A percentile compares a stretch with the other conserved stretches of the same genome.
phyloP scores from a whole-genome alignment of 2,888 invertebrate species.

The Carabus problematicus region DNA sequence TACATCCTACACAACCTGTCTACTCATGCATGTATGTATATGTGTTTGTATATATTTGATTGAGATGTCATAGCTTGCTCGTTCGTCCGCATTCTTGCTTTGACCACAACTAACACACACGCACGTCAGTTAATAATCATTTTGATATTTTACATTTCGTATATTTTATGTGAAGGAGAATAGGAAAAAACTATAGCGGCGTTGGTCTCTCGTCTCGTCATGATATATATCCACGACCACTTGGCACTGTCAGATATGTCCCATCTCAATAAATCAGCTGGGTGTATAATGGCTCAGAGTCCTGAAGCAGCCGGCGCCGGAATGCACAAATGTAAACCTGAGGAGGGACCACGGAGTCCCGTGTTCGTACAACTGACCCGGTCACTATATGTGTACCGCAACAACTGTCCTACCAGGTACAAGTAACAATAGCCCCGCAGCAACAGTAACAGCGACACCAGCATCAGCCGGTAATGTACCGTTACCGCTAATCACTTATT shows the following conservation, averaged over 20 bases:
- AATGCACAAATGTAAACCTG: conserved; percentile 8
- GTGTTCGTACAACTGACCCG: too few species aligned
- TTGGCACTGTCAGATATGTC: conserved; percentile 15
- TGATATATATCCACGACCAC: conserved; percentile 16
- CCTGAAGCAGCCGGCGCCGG: background rate
- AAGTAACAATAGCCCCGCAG: too few species aligned
- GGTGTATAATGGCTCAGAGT: conserved; percentile 12
- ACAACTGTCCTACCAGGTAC: too few species aligned
- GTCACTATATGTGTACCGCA: background rate
- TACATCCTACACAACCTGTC: background rate
- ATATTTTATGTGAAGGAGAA: background rate
- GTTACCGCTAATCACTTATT: conserved; percentile 42
- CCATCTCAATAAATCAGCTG: conserved; percentile 14
- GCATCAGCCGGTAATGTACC: conserved; percentile 27
- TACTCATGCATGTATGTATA: background rate
- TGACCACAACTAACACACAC: conserved; percentile 2
- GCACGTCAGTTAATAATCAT: conserved; percentile 2
- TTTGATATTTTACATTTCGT: conserved; percentile 8
- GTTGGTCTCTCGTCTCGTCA: conserved; percentile 6
- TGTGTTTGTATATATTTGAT: background rate
- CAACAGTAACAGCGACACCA: too few species aligned
- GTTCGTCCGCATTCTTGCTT: background rate
- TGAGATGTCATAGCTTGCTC: conserved; percentile 5
- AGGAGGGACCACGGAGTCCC: background rate
- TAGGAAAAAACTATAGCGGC: conserved; percentile 1